Base-by-base conservation (phyloP, 2,797 vertebrate species). In the Cottoperca gobio region DNA sequence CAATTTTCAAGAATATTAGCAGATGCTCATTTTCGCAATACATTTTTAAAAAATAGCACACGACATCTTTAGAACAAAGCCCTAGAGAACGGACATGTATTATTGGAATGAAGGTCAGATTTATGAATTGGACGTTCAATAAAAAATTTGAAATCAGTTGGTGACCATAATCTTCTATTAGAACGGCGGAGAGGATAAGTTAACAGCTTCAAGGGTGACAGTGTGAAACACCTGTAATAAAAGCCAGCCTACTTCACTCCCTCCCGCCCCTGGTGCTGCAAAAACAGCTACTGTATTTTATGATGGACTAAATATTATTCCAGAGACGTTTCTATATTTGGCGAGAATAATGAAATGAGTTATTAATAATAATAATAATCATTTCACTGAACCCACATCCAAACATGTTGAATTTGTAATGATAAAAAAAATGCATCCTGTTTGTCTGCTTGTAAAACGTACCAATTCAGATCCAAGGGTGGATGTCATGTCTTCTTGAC, bases 191-290 rank as follows among this genome's bases (percentile, higher is more conserved):
- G n/a, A 67, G 28, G 43, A 28, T 61, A 52, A 71, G 16, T 73
- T 21, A 45, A 58, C 23, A 58, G 58, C 61, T 62, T 75, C 35
- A 62, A 57, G n/a, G 19, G 23, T 49, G 63, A 28, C 16, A 7
- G 57, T 14, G 13, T 37, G 28, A 39, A 73, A 76, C 71, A 55
- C 37, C 43, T 42, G 60, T 54, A 81, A 37, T 63, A 65, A 72
- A 70, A 31, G n/a, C 8, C 59, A 43, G n/a, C 12, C 23, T n/a
- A n/a, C n/a, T n/a, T 45, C 26, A 0, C 48, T 14, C n/a, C 39
- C 21, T 33, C 24, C 43, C 11, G 7, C 45, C 35, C 28, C 14
- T 35, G 16, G 37, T 37, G 42, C 68, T 14, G 40, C 16, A 49
- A 37, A 53, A 23, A 1, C 23, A 70, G 26, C 49, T 42, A 19